phyloP scores from a whole-genome alignment of 2,888 invertebrate species.

The Pollenia amentaria region DNA sequence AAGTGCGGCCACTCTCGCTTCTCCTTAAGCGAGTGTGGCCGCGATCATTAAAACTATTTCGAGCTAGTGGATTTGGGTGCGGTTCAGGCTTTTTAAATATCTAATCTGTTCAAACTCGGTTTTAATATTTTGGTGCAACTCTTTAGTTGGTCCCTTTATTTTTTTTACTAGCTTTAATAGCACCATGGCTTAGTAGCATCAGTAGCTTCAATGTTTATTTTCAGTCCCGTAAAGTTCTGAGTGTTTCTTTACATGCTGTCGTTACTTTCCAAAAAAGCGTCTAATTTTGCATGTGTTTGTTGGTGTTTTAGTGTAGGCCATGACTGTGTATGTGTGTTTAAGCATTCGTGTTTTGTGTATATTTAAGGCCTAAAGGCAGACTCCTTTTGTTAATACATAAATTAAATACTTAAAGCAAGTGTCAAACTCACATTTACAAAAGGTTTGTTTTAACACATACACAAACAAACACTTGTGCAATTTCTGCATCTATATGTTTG shows the following conservation, averaged over 20 bases:
- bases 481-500: background rate
- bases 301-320: constrained; percentile 11
- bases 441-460: constrained; percentile 52
- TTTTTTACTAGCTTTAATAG: background rate
- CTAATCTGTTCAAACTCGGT: too few relatives aligned
- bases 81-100: too few relatives aligned
- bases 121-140: too few relatives aligned
- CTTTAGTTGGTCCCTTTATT: constrained; percentile 14
- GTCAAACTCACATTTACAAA: constrained; percentile 72
- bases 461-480: background rate
- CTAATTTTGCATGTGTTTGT: background rate
- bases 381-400: constrained; percentile 73
- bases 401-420: constrained; percentile 73
- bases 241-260: constrained; percentile 28
- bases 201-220: constrained; percentile 32
- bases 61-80: too few relatives aligned
- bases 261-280: constrained; percentile 11
- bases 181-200: background rate
- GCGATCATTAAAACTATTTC: too few relatives aligned
- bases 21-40: too few relatives aligned
- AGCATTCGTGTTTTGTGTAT: constrained; percentile 26
- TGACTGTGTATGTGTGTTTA: constrained; percentile 23
- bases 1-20: too few relatives aligned
- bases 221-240: constrained; percentile 30
- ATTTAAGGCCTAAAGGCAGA: constrained; percentile 66